phyloP scores from a whole-genome alignment of 2,888 invertebrate species.

The Drosophila nr. perissopoda region DNA sequence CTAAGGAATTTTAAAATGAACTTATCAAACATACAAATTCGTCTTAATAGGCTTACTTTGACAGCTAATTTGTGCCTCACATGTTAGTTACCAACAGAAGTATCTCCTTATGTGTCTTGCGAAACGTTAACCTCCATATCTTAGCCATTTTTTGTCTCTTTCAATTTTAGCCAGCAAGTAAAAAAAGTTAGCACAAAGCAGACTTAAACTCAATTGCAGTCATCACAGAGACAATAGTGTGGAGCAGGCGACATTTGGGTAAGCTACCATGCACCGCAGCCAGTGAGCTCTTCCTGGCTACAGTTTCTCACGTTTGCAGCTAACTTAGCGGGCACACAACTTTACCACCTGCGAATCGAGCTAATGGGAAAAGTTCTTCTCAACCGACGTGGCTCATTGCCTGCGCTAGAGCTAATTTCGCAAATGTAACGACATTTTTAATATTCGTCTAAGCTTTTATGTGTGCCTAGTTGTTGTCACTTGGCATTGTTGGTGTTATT shows the following conservation, averaged over 20 bases:
- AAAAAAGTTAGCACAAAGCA: not conserved
- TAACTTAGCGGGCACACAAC: slow-evolving; percentile 32
- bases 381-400: slow-evolving; percentile 42
- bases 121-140: too few relatives aligned
- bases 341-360: slow-evolving; percentile 23
- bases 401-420: slow-evolving; percentile 55
- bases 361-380: slow-evolving; percentile 29
- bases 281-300: not conserved
- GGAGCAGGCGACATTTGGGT: slow-evolving; percentile 6
- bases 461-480: slow-evolving; percentile 7
- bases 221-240: not conserved
- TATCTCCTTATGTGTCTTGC: not conserved
- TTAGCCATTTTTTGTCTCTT: not conserved
- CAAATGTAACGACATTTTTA: slow-evolving; percentile 58
- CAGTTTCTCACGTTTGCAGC: slow-evolving; percentile 19
- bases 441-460: slow-evolving; percentile 61
- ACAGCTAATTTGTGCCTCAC: not conserved
- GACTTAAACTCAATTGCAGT: not conserved
- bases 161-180: not conserved
- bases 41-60: not conserved
- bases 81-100: not conserved
- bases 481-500: not conserved
- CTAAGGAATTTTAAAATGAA: not conserved
- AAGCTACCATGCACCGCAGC: slow-evolving; percentile 1
- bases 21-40: not conserved